Conservation (phyloP, 2,113 vertebrate genomes). For the Grus americana region DNA sequence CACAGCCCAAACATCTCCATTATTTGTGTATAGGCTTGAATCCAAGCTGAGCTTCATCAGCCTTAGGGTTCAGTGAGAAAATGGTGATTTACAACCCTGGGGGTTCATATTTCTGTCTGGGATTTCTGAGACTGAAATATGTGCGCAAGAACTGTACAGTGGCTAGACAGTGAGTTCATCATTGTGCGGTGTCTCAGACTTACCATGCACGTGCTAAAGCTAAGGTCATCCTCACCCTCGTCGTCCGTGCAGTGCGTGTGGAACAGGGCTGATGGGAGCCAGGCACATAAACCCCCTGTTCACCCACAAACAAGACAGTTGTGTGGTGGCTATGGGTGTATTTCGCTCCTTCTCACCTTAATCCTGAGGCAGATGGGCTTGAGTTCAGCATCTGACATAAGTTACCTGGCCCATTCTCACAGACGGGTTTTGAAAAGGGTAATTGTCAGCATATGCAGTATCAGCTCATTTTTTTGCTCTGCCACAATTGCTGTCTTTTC, state of each 20-base stretch:
- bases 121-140: conserved; percentile 10
- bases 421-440: background rate
- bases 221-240: background rate
- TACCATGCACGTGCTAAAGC: background rate
- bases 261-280: background rate
- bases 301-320: background rate
- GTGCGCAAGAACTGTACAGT: background rate
- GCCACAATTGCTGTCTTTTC: background rate
- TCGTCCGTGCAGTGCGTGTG: background rate
- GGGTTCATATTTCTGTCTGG: conserved; percentile 18
- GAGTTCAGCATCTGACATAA: background rate
- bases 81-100: background rate
- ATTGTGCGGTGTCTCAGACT: background rate
- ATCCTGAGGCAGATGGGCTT: background rate
- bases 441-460: background rate
- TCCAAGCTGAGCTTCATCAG: background rate
- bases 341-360: background rate
- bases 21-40: background rate
- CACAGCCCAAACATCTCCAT: background rate
- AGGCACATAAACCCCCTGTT: background rate
- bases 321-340: background rate
- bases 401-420: background rate
- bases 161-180: conserved; percentile 56
- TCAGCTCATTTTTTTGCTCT: background rate
- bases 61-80: background rate